Conservation (phyloP, 1,140 invertebrate genomes). For the Rhysida immarginata region DNA sequence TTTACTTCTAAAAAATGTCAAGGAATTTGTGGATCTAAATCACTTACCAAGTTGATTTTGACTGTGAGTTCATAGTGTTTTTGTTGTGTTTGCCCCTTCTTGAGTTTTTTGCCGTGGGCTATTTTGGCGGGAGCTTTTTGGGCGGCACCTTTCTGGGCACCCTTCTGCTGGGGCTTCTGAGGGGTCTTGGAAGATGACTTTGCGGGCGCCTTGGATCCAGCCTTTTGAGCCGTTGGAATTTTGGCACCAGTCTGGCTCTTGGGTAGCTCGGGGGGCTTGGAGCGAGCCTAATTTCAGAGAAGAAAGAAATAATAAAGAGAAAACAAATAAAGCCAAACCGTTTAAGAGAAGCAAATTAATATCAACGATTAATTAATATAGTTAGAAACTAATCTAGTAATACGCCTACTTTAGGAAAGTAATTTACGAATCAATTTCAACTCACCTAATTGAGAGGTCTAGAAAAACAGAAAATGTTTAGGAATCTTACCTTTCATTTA, state of each 20-base stretch:
- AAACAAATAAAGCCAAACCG: slow-evolving; percentile 13
- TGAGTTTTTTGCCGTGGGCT: slow-evolving; percentile 19
- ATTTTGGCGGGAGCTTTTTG: slow-evolving; percentile 17
- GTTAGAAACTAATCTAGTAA: too few species aligned
- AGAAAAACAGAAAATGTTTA: too few species aligned
- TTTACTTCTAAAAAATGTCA: too few species aligned
- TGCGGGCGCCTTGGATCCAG: slow-evolving; percentile 23
- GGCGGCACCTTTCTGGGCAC: slow-evolving; percentile 24
- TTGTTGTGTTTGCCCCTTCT: slow-evolving; percentile 51
- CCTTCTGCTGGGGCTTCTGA: slow-evolving; percentile 16
- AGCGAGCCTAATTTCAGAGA: slow-evolving; percentile 42
- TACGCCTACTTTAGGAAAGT: too few species aligned
- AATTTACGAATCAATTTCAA: too few species aligned
- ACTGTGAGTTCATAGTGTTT: slow-evolving; percentile 66
- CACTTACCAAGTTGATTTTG: slow-evolving; percentile 60
- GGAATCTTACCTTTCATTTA: too few species aligned
- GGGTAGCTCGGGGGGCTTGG: slow-evolving; percentile 49
- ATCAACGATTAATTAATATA: too few species aligned
- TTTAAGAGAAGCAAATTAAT: not conserved
- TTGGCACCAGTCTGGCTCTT: slow-evolving; percentile 37
- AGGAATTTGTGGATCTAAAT: too few species aligned
- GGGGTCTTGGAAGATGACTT: slow-evolving; percentile 15
- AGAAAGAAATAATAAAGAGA: slow-evolving; percentile 4
- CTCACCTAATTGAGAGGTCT: too few species aligned
- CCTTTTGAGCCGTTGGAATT: slow-evolving; percentile 44